Conservation (phyloP, 1,140 invertebrate genomes). For the Homalodisca vitripennis region DNA sequence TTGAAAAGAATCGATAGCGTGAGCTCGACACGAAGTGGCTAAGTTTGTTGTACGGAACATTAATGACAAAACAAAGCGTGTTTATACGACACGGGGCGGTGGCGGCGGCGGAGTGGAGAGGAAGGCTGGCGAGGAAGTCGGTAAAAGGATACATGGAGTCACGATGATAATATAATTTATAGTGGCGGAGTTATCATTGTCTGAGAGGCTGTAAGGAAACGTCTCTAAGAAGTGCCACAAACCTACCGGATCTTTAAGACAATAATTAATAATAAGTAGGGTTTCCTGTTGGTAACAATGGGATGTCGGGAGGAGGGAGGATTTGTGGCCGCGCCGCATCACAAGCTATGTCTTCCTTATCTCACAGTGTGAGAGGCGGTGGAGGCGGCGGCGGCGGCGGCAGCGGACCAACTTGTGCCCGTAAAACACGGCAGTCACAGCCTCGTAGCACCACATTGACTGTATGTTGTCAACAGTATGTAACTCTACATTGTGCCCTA, state of each 20-base stretch:
- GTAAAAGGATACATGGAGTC: constrained; percentile 26
- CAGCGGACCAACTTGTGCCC: constrained; percentile 13
- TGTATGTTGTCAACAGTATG: neutral
- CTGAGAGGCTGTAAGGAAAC: constrained; percentile 20
- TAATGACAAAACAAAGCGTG: constrained; percentile 24
- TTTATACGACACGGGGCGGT: neutral
- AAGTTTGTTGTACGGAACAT: constrained; percentile 16
- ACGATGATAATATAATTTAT: constrained; percentile 29
- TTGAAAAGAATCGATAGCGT: constrained; percentile 20
- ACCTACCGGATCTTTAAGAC: constrained; percentile 32
- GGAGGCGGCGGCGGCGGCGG: too few species aligned
- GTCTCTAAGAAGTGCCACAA: constrained; percentile 17
- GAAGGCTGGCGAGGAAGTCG: constrained; percentile 1
- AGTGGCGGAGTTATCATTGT: constrained; percentile 29
- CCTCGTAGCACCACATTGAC: neutral
- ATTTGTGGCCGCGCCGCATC: constrained; percentile 8
- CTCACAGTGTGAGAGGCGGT: too few species aligned
- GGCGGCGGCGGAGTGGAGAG: neutral
- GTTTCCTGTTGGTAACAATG: constrained; percentile 30
- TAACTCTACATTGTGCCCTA: neutral
- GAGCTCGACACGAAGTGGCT: neutral
- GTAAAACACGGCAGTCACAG: neutral
- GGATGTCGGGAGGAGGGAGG: neutral
- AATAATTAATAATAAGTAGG: constrained; percentile 32
- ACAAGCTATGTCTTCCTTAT: constrained; percentile 15